These are phyloP conservation scores for Centroberyx gerrardi DNA, from an alignment of 2,797 vertebrate species.

Conservation along the genomic window DNA sequence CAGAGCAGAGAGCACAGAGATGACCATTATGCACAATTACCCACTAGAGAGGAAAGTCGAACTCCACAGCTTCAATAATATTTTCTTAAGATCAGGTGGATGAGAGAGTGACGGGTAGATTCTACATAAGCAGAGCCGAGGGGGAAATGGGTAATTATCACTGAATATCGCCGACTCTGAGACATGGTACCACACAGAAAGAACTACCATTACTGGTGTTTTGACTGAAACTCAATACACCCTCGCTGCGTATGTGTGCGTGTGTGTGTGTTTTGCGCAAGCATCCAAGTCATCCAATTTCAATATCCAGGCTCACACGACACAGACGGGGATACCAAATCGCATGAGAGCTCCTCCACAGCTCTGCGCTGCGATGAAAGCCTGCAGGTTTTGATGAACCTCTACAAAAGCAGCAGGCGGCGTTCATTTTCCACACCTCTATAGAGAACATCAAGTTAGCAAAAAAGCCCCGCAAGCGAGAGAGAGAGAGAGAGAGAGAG, in stretches of 20 bases:
- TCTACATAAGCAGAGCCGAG: constrained; percentile 23
- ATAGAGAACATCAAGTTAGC: constrained; percentile 19
- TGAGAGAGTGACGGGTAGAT: constrained; percentile 20
- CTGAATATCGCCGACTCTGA: constrained; percentile 15
- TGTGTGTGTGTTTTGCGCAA: constrained; percentile 43
- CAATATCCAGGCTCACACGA: constrained; percentile 43
- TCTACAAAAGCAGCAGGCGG: constrained; percentile 37
- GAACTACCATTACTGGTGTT: constrained; percentile 43
- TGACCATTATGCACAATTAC: background rate
- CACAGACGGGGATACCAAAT: background rate
- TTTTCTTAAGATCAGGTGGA: constrained; percentile 28
- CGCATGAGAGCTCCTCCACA: background rate
- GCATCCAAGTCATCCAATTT: constrained; percentile 59
- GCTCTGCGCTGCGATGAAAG: constrained; percentile 14
- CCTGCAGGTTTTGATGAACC: constrained; percentile 50
- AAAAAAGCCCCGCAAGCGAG: constrained; percentile 32
- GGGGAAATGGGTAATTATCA: constrained; percentile 23
- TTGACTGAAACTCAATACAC: constrained; percentile 26
- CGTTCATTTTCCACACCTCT: constrained; percentile 48
- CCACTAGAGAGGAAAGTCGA: background rate
- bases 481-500: constrained; percentile 37
- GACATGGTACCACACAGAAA: constrained; percentile 21
- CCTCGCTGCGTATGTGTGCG: constrained; percentile 33
- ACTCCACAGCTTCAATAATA: constrained; percentile 29
- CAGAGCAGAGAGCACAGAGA: background rate